A percentile compares a stretch with the other conserved stretches of the same genome.
Conservation (phyloP, 2,888 invertebrate species). For the Drosophila mercatorum region DNA sequence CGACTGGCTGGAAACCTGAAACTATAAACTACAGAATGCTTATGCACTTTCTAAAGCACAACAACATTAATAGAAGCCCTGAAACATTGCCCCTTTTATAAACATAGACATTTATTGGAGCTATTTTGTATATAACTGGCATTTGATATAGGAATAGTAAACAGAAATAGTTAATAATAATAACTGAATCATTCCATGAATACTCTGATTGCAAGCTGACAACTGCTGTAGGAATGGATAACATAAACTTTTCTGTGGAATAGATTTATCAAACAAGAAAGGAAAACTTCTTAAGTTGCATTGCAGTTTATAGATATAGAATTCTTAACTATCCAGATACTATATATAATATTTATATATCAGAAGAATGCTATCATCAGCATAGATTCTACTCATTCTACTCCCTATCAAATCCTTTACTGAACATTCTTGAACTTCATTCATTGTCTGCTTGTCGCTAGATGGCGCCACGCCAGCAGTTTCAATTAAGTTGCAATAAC, state of each 20-base stretch:
- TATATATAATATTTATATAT: not conserved
- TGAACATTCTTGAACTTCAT: not conserved
- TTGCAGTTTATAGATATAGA: too few relatives aligned
- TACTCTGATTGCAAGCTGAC: not conserved
- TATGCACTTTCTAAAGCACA: too few relatives aligned
- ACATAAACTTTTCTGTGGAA: not conserved
- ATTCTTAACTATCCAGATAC: too few relatives aligned
- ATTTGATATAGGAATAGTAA: not conserved
- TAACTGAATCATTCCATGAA: not conserved
- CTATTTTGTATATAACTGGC: not conserved
- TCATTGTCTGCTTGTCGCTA: conserved; percentile 19
- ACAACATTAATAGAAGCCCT: not conserved
- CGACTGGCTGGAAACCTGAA: not conserved
- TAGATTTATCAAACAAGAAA: too few relatives aligned
- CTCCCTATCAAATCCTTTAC: not conserved
- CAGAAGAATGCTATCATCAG: not conserved
- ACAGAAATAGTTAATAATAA: not conserved
- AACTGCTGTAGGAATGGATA: not conserved
- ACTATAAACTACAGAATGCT: not conserved
- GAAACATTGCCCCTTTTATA: too few relatives aligned
- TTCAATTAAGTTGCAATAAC: conserved; percentile 80
- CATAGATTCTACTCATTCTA: not conserved
- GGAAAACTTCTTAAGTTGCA: too few relatives aligned
- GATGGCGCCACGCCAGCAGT: conserved; percentile 59
- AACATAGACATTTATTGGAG: too few relatives aligned